These are phyloP conservation scores for Tipula helvola DNA, from an alignment of 2,888 invertebrate species.

Conservation along the genomic window DNA sequence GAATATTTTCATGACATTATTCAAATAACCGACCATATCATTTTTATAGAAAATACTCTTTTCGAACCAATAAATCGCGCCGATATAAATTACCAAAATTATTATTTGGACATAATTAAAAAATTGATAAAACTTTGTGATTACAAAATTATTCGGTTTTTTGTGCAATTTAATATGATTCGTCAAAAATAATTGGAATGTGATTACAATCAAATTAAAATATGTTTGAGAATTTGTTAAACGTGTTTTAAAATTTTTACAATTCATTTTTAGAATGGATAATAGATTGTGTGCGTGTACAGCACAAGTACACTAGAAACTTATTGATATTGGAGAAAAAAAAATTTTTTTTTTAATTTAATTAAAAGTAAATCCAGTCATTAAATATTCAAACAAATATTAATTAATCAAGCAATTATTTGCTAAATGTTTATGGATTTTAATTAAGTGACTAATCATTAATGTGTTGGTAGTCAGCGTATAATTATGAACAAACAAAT, in stretches of 20 bases:
- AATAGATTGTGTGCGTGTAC: too few relatives aligned
- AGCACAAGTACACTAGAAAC: too few relatives aligned
- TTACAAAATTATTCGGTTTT: neutral
- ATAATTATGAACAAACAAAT: too few relatives aligned
- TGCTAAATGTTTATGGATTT: too few relatives aligned
- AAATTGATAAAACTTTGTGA: neutral
- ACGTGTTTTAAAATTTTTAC: neutral
- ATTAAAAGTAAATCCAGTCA: too few relatives aligned
- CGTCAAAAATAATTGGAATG: neutral
- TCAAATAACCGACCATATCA: neutral
- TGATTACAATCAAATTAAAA: neutral
- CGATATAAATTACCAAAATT: neutral
- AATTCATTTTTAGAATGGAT: neutral
- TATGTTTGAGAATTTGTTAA: neutral
- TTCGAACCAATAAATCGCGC: neutral
- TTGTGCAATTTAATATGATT: neutral
- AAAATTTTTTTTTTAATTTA: too few relatives aligned
- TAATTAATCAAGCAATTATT: too few relatives aligned
- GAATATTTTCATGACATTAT: neutral
- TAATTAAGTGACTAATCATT: too few relatives aligned
- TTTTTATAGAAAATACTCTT: neutral
- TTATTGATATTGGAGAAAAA: too few relatives aligned
- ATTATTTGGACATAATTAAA: neutral
- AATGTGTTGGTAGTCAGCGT: too few relatives aligned
- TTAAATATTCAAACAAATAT: too few relatives aligned